Conservation (phyloP, 2,113 vertebrate genomes). For the Murina feae region DNA sequence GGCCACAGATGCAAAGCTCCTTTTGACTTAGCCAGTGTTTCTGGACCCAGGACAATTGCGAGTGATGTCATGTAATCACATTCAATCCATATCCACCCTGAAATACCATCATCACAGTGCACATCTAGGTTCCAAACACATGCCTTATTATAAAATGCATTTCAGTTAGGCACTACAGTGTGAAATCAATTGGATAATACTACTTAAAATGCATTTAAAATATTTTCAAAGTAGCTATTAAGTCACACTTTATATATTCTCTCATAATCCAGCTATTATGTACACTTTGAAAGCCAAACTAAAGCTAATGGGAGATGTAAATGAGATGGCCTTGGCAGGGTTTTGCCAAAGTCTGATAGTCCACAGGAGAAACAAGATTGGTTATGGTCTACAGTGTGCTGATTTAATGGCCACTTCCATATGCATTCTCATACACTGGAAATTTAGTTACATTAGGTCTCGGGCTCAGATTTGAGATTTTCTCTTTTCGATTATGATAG, state of each 20-base stretch:
- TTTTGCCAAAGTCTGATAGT: neutral
- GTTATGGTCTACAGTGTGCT: neutral
- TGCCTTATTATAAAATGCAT: neutral
- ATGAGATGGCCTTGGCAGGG: neutral
- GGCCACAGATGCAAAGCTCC: neutral
- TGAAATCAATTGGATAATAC: neutral
- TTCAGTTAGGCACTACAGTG: neutral
- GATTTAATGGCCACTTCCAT: neutral
- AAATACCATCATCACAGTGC: neutral
- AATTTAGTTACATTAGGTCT: neutral
- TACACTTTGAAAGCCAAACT: neutral
- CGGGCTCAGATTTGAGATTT: neutral
- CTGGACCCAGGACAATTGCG: neutral
- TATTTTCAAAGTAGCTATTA: neutral
- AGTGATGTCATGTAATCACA: neutral
- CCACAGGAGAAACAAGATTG: neutral
- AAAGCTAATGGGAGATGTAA: neutral
- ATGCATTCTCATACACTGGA: neutral
- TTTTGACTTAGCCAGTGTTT: neutral
- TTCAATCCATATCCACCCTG: neutral
- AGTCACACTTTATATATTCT: neutral
- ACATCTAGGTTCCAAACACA: neutral
- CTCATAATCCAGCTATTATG: neutral
- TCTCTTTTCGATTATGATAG: neutral
- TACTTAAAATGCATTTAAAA: constrained; percentile 21